These are phyloP conservation scores for Nasonia giraulti DNA, from an alignment of 1,140 invertebrate species.

Conservation along the genomic window DNA sequence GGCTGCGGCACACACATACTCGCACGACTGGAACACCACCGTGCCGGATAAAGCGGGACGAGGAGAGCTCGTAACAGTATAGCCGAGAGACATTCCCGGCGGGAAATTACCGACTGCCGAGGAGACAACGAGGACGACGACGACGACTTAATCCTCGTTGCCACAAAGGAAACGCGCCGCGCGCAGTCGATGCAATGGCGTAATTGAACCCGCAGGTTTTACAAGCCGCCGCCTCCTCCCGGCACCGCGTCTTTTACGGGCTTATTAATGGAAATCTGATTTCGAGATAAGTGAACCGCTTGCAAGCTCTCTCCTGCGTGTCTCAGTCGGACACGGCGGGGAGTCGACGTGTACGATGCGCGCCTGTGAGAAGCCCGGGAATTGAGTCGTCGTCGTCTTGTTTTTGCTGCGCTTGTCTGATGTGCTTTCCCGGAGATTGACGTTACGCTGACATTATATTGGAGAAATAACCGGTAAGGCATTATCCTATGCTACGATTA, in stretches of 20 bases:
- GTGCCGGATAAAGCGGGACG: background rate
- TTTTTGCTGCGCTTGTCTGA: too few relatives aligned
- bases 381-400: background rate
- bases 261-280: constrained; percentile 4
- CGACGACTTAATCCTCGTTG: constrained; percentile 4
- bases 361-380: background rate
- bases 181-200: background rate
- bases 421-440: background rate
- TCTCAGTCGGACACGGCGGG: background rate
- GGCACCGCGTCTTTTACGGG: background rate
- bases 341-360: background rate
- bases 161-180: constrained; percentile 44
- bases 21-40: background rate
- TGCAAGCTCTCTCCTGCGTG: background rate
- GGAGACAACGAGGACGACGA: background rate
- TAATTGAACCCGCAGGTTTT: constrained; percentile 40
- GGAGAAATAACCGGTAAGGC: too few relatives aligned
- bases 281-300: background rate
- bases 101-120: constrained; percentile 9
- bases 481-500: too few relatives aligned
- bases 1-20: background rate
- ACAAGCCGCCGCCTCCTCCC: background rate
- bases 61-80: background rate
- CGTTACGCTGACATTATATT: background rate
- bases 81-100: background rate